phyloP scores from a whole-genome alignment of 2,888 invertebrate genomes.

The Ellobium chinense region DNA sequence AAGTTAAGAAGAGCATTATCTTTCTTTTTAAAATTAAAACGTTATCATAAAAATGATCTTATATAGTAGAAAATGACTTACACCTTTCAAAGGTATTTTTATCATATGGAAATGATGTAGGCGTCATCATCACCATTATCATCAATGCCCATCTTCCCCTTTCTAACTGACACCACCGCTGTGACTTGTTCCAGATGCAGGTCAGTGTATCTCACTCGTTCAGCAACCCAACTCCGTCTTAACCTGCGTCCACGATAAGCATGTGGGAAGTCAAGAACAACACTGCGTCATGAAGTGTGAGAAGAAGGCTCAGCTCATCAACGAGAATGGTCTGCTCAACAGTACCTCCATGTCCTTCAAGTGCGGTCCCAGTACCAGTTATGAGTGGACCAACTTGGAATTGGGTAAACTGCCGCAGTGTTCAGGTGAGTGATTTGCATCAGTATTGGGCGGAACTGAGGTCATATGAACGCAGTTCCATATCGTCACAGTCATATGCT shows the following conservation, averaged over 20 bases:
- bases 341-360: conserved; percentile 30
- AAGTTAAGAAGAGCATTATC: too few relatives aligned
- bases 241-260: conserved; percentile 54
- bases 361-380: conserved; percentile 71
- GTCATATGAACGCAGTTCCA: too few relatives aligned
- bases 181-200: conserved; percentile 44
- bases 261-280: conserved; percentile 56
- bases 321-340: conserved; percentile 8
- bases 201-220: conserved; percentile 57
- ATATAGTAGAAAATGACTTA: background rate
- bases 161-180: too few relatives aligned
- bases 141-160: too few relatives aligned
- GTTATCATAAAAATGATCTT: background rate
- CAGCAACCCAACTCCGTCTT: conserved; percentile 61
- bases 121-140: too few relatives aligned
- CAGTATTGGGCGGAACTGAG: too few relatives aligned
- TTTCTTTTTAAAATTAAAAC: background rate
- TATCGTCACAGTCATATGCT: too few relatives aligned
- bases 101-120: background rate
- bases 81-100: background rate
- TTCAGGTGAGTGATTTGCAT: conserved; percentile 73
- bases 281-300: conserved; percentile 64
- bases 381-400: conserved; percentile 66
- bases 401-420: conserved; percentile 71
- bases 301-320: conserved; percentile 50